Base-by-base conservation (phyloP, 1,140 invertebrate genomes). In the Bombus sylvicola region DNA sequence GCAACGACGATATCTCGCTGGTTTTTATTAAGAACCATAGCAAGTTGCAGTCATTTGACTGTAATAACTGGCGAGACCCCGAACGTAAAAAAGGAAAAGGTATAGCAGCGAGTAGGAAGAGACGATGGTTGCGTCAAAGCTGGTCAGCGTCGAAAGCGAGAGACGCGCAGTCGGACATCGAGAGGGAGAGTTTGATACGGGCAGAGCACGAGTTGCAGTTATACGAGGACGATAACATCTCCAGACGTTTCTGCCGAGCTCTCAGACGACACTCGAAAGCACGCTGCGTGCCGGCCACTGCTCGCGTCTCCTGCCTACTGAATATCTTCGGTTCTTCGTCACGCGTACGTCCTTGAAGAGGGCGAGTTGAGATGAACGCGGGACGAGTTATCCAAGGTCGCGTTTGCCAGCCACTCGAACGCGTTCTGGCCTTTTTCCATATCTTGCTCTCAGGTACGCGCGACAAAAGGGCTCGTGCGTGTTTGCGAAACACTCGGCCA, bases 161-260 rank as follows among this genome's bases (percentile, higher is more conserved):
- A 62, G 59, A 62, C 59, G 59, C 28, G 59, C 28, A 13, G 8
- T 13, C n/a, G 28, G 68, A 59, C 59, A 76, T 76, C 71, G 81
- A 89, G 81, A 83, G 69, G 72, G 86, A 87, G 76, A 89, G 87
- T 87, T 79, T 62, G 73, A 62, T 62, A 62, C 59, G 59, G 59
- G 22, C 59, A n/a, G 59, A n/a, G 59, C 59, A 62, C 59, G 59
- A 62, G 59, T 62, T n/a, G 59, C 59, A 62, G 59, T 62, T 62
- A 62, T n/a, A n/a, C 59, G 59, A n/a, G 59, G 3, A 62, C 59
- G 59, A 93, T 93, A 93, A 88, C 87, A 93, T 93, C 92, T 92
- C 89, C 90, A 91, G 92, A 93, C 92, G 85, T 92, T 90, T 87
- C 86, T 85, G 83, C 76, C 87, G 75, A 62, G 83, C 86, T 81